These are phyloP conservation scores for Trididemnum clinides DNA, from an alignment of 23 tunicate genomes.

Conservation along the genomic window DNA sequence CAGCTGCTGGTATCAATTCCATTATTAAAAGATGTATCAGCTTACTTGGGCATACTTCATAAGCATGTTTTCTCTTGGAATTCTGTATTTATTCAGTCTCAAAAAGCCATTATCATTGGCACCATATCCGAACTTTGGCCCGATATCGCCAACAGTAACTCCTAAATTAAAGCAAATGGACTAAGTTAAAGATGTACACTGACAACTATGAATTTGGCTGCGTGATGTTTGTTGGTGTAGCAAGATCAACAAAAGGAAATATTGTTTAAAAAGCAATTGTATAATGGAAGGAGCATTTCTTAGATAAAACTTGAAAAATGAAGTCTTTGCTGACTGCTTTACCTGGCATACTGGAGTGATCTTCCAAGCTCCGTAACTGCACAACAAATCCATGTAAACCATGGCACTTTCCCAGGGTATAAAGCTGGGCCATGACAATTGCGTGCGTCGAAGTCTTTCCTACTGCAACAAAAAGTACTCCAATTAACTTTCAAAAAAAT, in stretches of 20 bases:
- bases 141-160: conserved; percentile 89
- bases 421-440: conserved; percentile 84
- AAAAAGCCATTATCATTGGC: conserved; percentile 92
- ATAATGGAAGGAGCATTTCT: too few relatives aligned
- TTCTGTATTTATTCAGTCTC: conserved; percentile 64
- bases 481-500: too few relatives aligned
- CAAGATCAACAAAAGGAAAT: too few relatives aligned
- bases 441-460: conserved; percentile 95
- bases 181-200: too few relatives aligned
- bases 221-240: too few relatives aligned
- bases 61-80: conserved; percentile 87
- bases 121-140: conserved; percentile 95
- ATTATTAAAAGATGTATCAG: too few relatives aligned
- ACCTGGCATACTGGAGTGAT: conserved; percentile 87
- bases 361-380: conserved; percentile 85
- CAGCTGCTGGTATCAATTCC: too few relatives aligned
- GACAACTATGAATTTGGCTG: too few relatives aligned
- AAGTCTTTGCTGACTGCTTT: too few relatives aligned
- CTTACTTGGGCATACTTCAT: conserved; percentile 83
- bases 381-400: conserved; percentile 94
- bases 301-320: too few relatives aligned
- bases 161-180: too few relatives aligned
- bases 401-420: conserved; percentile 82
- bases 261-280: too few relatives aligned
- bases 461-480: conserved; percentile 61